Evolutionary conservation across 2,888 invertebrate species (phyloP).

Genomic region (Diabrotica balteata): DNA sequence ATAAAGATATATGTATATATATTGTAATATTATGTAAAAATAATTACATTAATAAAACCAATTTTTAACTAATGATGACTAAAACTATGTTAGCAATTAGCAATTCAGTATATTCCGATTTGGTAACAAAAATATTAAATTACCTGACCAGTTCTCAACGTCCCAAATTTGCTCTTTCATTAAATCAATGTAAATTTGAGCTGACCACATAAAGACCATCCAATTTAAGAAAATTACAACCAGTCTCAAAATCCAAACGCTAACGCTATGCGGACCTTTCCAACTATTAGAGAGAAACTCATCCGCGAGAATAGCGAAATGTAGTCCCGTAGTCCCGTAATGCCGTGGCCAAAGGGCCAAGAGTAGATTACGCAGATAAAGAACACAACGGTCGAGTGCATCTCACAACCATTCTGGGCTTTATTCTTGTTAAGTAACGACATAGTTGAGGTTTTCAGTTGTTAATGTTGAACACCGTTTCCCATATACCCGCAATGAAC

Average conservation of each 20-base stretch:
- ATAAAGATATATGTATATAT: too few relatives aligned
- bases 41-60: too few relatives aligned
- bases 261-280: slow-evolving; percentile 23
- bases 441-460: slow-evolving; percentile 58
- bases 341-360: slow-evolving; percentile 32
- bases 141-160: background rate
- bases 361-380: slow-evolving; percentile 59
- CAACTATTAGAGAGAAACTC: slow-evolving; percentile 31
- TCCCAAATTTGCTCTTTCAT: background rate
- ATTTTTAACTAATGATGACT: too few relatives aligned
- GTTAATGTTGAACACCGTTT: slow-evolving; percentile 54
- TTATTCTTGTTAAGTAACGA: slow-evolving; percentile 59
- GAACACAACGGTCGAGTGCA: slow-evolving; percentile 59
- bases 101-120: background rate
- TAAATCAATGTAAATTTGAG: slow-evolving; percentile 23
- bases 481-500: slow-evolving; percentile 28
- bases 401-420: slow-evolving; percentile 56
- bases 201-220: slow-evolving; percentile 11
- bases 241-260: slow-evolving; percentile 20
- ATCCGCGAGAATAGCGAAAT: slow-evolving; percentile 29
- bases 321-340: slow-evolving; percentile 32
- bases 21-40: too few relatives aligned
- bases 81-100: too few relatives aligned
- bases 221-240: slow-evolving; percentile 28
- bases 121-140: background rate